Conservation (phyloP, 2,113 vertebrate species). For the Neoarius graeffei region DNA sequence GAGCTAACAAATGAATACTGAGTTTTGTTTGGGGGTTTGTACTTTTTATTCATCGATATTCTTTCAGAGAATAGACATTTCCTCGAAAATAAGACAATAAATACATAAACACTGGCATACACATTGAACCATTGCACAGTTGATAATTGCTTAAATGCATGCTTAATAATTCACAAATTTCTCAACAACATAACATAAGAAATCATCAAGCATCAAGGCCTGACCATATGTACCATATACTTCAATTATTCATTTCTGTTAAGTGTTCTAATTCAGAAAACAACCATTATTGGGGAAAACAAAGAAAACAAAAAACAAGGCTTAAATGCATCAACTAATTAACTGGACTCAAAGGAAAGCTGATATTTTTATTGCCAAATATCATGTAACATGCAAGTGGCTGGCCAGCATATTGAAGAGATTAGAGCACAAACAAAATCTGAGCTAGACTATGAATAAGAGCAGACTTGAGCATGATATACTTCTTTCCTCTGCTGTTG, state of each 20-base stretch:
- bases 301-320: conserved; percentile 17
- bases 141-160: conserved; percentile 2
- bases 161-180: conserved; percentile 5
- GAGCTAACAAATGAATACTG: not conserved
- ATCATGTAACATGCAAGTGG: conserved; percentile 24
- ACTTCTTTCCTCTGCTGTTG: conserved; percentile 34
- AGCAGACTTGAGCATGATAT: conserved; percentile 39
- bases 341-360: conserved; percentile 11
- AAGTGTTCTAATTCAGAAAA: not conserved
- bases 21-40: not conserved
- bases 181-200: not conserved
- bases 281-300: not conserved
- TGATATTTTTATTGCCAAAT: conserved; percentile 42
- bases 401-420: conserved; percentile 8
- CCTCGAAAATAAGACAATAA: not conserved
- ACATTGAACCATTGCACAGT: not conserved
- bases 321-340: conserved; percentile 6
- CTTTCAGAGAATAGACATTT: not conserved
- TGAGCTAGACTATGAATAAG: not conserved
- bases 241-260: not conserved
- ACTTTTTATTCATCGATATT: not conserved
- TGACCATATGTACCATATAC: not conserved
- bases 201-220: not conserved
- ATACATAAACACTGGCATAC: not conserved
- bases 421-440: conserved; percentile 5